These are phyloP conservation scores for Noctua comes DNA, from an alignment of 2,888 invertebrate genomes.

Conservation along the genomic window DNA sequence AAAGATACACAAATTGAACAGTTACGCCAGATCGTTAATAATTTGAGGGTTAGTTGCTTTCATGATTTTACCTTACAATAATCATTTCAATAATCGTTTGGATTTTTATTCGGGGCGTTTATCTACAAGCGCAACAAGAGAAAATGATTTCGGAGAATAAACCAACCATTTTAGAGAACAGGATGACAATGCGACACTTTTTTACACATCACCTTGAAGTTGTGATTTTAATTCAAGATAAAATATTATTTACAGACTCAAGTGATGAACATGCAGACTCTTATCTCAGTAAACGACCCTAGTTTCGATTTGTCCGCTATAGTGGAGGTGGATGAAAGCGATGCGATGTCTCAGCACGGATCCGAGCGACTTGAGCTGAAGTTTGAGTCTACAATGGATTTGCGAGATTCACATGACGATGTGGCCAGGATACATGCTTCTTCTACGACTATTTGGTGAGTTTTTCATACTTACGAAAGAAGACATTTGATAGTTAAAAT, in stretches of 20 bases:
- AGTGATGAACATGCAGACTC: constrained; percentile 86
- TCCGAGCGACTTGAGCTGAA: constrained; percentile 84
- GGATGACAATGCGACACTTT: too few species aligned
- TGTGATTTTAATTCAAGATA: not conserved
- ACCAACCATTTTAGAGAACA: not conserved
- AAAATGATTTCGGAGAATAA: not conserved
- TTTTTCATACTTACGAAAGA: not conserved
- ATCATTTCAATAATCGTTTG: not conserved
- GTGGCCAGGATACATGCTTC: constrained; percentile 77
- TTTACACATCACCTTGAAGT: not conserved
- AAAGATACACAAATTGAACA: constrained; percentile 87
- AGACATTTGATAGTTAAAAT: not conserved
- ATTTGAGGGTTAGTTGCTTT: constrained; percentile 77
- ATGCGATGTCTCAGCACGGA: constrained; percentile 79
- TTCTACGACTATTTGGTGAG: constrained; percentile 85
- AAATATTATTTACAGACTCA: constrained; percentile 78
- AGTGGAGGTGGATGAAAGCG: constrained; percentile 87
- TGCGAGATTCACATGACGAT: constrained; percentile 81
- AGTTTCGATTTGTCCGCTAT: constrained; percentile 88
- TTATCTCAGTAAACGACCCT: constrained; percentile 86
- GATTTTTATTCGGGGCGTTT: too few species aligned
- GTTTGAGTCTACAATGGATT: constrained; percentile 82
- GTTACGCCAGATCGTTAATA: constrained; percentile 82
- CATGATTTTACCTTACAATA: not conserved
- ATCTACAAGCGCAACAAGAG: not conserved